Evolutionary conservation across 2,113 vertebrate species (phyloP).

Genomic region (Oxyruncus cristatus): DNA sequence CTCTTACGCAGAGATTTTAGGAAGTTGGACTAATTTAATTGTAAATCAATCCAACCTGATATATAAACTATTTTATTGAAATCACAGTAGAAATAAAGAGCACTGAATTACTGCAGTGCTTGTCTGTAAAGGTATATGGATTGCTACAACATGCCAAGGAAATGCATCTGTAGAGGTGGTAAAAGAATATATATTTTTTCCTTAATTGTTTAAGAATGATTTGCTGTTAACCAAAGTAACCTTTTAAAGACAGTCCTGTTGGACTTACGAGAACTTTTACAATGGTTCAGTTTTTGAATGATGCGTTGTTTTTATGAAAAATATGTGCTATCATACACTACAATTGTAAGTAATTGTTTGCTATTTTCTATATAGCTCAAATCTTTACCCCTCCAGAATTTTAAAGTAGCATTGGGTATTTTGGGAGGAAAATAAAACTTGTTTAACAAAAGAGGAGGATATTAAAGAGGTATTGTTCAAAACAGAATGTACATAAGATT

Average conservation of each 20-base stretch:
- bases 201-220: slow-evolving; percentile 61
- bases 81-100: not conserved
- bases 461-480: slow-evolving; percentile 68
- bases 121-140: not conserved
- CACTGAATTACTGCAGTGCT: not conserved
- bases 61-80: not conserved
- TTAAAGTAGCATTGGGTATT: slow-evolving; percentile 64
- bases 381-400: slow-evolving; percentile 26
- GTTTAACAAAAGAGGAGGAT: slow-evolving; percentile 33
- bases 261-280: not conserved
- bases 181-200: slow-evolving; percentile 23
- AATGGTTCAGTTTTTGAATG: slow-evolving; percentile 41
- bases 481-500: slow-evolving; percentile 73
- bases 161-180: slow-evolving; percentile 40
- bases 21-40: not conserved
- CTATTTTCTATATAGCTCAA: slow-evolving; percentile 52
- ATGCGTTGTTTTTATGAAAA: slow-evolving; percentile 19
- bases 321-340: not conserved
- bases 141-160: slow-evolving; percentile 13
- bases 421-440: slow-evolving; percentile 53
- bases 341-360: slow-evolving; percentile 40
- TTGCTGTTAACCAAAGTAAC: slow-evolving; percentile 75
- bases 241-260: slow-evolving; percentile 46
- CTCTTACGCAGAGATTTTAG: not conserved
- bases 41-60: not conserved